These are phyloP conservation scores for Ctenodactylus gundi DNA, from an alignment of 2,113 vertebrate species.

Conservation along the genomic window DNA sequence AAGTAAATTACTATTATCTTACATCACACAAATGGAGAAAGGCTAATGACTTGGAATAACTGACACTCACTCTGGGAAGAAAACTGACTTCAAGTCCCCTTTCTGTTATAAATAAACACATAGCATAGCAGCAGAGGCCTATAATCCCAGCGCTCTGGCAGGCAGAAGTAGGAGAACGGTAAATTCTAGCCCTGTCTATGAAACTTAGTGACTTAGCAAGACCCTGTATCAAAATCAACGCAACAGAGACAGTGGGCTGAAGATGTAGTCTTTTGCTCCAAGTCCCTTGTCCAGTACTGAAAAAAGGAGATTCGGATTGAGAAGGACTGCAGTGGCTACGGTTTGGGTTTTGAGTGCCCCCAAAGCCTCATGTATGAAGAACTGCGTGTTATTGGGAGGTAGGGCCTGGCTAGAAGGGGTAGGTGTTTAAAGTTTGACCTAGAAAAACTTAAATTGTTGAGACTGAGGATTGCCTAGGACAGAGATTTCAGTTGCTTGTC, in stretches of 20 bases:
- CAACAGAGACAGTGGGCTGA: background rate
- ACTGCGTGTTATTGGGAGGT: too few relatives aligned
- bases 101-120: slow-evolving; percentile 14
- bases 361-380: too few relatives aligned
- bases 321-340: too few relatives aligned
- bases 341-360: too few relatives aligned
- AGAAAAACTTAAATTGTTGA: too few relatives aligned
- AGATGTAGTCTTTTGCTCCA: background rate
- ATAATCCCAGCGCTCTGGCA: background rate
- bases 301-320: too few relatives aligned
- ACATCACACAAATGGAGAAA: slow-evolving; percentile 46
- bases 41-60: slow-evolving; percentile 56
- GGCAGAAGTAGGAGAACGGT: background rate
- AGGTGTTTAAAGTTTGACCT: too few relatives aligned
- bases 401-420: too few relatives aligned
- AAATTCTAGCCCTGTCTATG: background rate
- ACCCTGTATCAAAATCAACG: background rate
- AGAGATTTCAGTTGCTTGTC: too few relatives aligned
- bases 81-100: slow-evolving; percentile 26
- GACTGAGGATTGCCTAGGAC: too few relatives aligned
- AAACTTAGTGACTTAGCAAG: background rate
- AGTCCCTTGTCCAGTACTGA: too few relatives aligned
- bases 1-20: slow-evolving; percentile 60
- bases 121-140: background rate
- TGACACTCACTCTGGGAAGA: background rate